Evolutionary conservation across 2,113 vertebrate genomes (phyloP).

Genomic region (Oenanthe oenanthe): DNA sequence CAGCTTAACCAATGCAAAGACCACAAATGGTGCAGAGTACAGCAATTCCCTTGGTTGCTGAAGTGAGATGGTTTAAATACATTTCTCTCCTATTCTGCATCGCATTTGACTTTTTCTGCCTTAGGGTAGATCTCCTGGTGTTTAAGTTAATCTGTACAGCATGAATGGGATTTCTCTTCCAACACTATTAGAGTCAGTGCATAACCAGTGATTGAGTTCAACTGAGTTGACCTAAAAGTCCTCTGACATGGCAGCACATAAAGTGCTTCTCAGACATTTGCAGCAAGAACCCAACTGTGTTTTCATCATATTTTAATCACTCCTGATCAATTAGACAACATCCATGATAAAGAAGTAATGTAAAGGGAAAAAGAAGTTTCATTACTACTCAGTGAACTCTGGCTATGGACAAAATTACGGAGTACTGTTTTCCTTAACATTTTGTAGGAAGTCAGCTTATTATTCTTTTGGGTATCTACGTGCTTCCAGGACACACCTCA

Average conservation of each 20-base stretch:
- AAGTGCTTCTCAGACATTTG: neutral
- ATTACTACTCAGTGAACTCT: neutral
- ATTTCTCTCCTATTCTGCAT: neutral
- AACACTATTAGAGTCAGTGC: neutral
- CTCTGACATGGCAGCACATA: neutral
- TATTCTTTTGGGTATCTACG: neutral
- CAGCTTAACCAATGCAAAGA: neutral
- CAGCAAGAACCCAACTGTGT: neutral
- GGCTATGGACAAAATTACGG: neutral
- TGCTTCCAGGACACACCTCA: neutral
- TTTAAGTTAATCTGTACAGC: neutral
- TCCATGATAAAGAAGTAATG: neutral
- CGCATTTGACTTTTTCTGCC: neutral
- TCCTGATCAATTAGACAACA: neutral
- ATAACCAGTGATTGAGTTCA: neutral
- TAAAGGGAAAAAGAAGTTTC: neutral
- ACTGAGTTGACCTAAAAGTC: neutral
- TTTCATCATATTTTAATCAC: neutral
- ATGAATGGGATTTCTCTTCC: slow-evolving; percentile 1
- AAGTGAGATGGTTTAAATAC: neutral
- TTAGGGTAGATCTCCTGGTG: neutral
- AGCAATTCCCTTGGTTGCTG: neutral
- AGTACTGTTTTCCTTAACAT: neutral
- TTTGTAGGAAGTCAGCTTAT: neutral
- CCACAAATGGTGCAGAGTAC: neutral